A percentile compares a stretch with the other conserved stretches of the same genome.
These are phyloP conservation scores for Acrossocheilus wenchowensis DNA, from an alignment of 2,797 vertebrate species.

Conservation along the genomic window DNA sequence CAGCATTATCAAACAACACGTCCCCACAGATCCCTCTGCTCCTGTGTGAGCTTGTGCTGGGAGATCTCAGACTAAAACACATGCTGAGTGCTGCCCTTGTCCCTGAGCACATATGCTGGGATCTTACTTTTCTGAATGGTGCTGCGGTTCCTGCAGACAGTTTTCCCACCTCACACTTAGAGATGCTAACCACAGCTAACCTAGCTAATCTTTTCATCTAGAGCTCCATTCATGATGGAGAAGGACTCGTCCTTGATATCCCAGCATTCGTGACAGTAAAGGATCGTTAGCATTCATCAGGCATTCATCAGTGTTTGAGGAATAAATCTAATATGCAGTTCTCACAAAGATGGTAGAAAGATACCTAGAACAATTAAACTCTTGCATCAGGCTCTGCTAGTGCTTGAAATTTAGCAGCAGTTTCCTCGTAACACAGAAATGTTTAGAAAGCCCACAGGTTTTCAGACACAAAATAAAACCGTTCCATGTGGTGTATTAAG, in stretches of 20 bases:
- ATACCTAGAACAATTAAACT: neutral
- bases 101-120: constrained; percentile 22
- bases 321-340: constrained; percentile 7
- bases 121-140: constrained; percentile 19
- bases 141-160: constrained; percentile 1
- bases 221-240: neutral
- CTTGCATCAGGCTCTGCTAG: neutral
- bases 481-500: neutral
- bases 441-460: neutral
- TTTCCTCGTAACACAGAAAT: neutral
- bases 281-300: constrained; percentile 28
- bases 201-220: constrained; percentile 18
- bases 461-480: neutral
- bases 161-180: neutral
- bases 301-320: constrained; percentile 11
- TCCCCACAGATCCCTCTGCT: constrained; percentile 41
- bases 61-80: constrained; percentile 44
- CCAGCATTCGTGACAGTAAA: constrained; percentile 2
- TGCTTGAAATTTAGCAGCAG: neutral
- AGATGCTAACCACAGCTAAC: constrained; percentile 7
- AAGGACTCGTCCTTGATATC: constrained; percentile 19
- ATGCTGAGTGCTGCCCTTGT: constrained; percentile 15
- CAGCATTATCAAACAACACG: constrained; percentile 14
- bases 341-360: neutral
- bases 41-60: constrained; percentile 21